A percentile compares a stretch with the other conserved stretches of the same genome.
These are phyloP conservation scores for Watsonalla cultraria DNA, from an alignment of 2,888 invertebrate genomes.

Conservation along the genomic window DNA sequence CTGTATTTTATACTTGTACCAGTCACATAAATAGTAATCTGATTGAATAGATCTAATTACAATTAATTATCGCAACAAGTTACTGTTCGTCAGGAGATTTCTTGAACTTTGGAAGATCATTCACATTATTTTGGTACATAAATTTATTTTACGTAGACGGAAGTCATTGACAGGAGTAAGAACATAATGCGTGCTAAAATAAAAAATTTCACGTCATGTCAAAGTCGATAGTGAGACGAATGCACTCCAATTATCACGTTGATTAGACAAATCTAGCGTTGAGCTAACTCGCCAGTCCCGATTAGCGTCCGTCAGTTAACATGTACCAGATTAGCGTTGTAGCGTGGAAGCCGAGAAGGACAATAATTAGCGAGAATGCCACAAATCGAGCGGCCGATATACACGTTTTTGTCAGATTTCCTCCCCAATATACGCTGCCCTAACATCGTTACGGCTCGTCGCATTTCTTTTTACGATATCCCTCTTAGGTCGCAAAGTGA, in stretches of 20 bases:
- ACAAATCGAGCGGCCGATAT: conserved; percentile 13
- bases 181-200: too few relatives aligned
- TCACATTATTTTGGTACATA: too few relatives aligned
- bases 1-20: too few relatives aligned
- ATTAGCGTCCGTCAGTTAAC: conserved; percentile 30
- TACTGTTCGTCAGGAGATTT: too few relatives aligned
- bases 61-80: too few relatives aligned
- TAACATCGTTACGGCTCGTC: conserved; percentile 8
- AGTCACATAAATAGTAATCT: too few relatives aligned
- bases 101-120: too few relatives aligned
- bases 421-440: conserved; percentile 7
- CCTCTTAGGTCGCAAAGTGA: conserved; percentile 3
- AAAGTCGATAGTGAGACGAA: not conserved
- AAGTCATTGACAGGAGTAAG: too few relatives aligned
- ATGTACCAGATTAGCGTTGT: conserved; percentile 42
- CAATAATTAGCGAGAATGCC: conserved; percentile 23
- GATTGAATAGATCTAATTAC: too few relatives aligned
- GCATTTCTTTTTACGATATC: conserved; percentile 8
- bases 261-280: conserved; percentile 49
- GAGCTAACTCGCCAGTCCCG: conserved; percentile 32
- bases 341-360: conserved; percentile 18
- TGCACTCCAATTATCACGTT: conserved; percentile 26
- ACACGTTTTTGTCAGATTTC: conserved; percentile 22
- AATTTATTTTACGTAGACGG: too few relatives aligned
- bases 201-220: too few relatives aligned